Evolutionary conservation across 1,140 invertebrate genomes (phyloP).

Genomic region (Branchinecta lindahli): DNA sequence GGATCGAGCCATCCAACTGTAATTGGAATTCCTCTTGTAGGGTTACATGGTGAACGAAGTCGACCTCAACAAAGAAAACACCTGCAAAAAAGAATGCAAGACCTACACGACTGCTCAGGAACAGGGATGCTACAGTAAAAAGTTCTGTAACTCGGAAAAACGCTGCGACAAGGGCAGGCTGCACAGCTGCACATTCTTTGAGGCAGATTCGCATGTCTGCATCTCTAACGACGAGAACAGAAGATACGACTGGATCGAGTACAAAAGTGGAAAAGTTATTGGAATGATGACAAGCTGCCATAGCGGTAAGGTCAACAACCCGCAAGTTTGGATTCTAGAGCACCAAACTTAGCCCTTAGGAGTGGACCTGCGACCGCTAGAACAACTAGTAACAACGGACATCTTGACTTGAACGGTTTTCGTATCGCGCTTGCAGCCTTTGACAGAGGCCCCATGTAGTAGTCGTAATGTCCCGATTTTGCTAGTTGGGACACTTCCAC

Average conservation of each 20-base stretch:
- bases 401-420: too few relatives aligned
- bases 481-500: too few relatives aligned
- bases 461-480: neutral
- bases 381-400: too few relatives aligned
- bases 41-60: conserved; percentile 78
- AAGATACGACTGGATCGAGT: conserved; percentile 67
- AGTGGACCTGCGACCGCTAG: too few relatives aligned
- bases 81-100: conserved; percentile 61
- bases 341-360: too few relatives aligned
- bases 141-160: conserved; percentile 47
- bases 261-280: conserved; percentile 53
- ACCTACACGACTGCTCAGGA: conserved; percentile 49
- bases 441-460: too few relatives aligned
- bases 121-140: conserved; percentile 50
- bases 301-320: neutral
- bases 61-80: conserved; percentile 52
- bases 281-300: conserved; percentile 33
- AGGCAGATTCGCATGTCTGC: conserved; percentile 72
- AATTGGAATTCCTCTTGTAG: conserved; percentile 33
- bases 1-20: too few relatives aligned
- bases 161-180: conserved; percentile 53
- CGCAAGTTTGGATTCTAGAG: too few relatives aligned
- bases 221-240: conserved; percentile 38
- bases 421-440: too few relatives aligned
- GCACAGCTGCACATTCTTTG: conserved; percentile 53